Conservation (phyloP, 2,888 invertebrate genomes). For the Pterobdella sp. region DNA sequence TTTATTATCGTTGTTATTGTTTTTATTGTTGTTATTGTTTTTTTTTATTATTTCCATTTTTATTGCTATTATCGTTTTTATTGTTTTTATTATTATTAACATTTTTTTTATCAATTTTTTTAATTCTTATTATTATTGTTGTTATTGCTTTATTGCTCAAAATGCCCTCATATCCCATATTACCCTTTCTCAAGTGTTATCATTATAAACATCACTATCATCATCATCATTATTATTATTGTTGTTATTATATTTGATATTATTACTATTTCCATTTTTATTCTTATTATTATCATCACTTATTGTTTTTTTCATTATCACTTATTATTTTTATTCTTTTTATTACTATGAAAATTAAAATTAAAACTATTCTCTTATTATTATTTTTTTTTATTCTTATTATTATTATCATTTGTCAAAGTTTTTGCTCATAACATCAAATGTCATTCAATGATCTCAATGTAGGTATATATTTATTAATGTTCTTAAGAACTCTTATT, state of each 20-base stretch:
- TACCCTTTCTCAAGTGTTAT: too few species aligned
- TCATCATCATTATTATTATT: not conserved
- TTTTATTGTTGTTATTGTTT: conserved; percentile 1
- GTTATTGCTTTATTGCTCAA: not conserved
- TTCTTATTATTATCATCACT: not conserved
- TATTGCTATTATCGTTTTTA: not conserved
- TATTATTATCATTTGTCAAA: not conserved
- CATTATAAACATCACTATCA: not conserved
- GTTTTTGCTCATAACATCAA: too few species aligned
- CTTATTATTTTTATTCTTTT: not conserved
- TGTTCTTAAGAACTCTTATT: too few species aligned
- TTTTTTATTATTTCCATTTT: not conserved
- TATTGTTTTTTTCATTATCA: not conserved
- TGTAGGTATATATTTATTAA: too few species aligned
- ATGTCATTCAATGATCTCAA: too few species aligned
- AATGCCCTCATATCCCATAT: too few species aligned
- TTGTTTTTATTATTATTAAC: not conserved
- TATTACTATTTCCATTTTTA: not conserved
- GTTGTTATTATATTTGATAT: not conserved
- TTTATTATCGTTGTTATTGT: conserved; percentile 2
- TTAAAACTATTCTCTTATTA: not conserved
- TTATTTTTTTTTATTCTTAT: not conserved
- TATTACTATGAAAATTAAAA: not conserved
- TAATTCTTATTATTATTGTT: conserved; percentile 10
- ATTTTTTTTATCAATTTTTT: not conserved